These are phyloP conservation scores for Hapalemur alaotrensis DNA, from an alignment of 2,797 vertebrate species.

Conservation along the genomic window DNA sequence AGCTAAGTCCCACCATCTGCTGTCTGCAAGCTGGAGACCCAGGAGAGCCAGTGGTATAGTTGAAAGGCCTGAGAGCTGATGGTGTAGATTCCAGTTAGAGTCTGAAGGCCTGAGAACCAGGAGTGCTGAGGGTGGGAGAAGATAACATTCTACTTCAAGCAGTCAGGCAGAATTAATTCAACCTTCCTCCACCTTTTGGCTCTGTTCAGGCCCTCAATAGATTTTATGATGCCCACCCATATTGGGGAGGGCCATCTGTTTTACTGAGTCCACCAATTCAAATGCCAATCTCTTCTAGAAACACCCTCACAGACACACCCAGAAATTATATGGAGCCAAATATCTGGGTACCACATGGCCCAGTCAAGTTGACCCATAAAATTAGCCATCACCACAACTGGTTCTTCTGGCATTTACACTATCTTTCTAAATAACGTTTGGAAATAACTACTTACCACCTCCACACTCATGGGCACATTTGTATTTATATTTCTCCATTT, in stretches of 20 bases:
- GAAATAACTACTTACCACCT: neutral
- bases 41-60: no score
- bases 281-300: no score
- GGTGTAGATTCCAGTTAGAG: no score
- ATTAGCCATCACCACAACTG: neutral
- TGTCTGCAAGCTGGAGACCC: no score
- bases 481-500: neutral
- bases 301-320: neutral
- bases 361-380: neutral
- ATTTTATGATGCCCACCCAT: neutral
- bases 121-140: no score
- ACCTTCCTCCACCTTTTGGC: neutral
- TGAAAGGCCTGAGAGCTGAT: no score
- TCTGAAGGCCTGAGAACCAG: no score
- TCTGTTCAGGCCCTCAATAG: neutral
- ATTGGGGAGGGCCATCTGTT: neutral
- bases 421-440: neutral
- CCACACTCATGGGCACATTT: neutral
- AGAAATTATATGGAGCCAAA: neutral
- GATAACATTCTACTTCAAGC: neutral
- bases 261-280: no score
- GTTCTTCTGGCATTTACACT: neutral
- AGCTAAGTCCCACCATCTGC: neutral
- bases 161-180: neutral
- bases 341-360: neutral